Percentiles rank a stretch among this genome's conserved stretches.
Evolutionary conservation across 2,888 invertebrate genomes (phyloP).

Genomic region (Gandaritis pyraliata): DNA sequence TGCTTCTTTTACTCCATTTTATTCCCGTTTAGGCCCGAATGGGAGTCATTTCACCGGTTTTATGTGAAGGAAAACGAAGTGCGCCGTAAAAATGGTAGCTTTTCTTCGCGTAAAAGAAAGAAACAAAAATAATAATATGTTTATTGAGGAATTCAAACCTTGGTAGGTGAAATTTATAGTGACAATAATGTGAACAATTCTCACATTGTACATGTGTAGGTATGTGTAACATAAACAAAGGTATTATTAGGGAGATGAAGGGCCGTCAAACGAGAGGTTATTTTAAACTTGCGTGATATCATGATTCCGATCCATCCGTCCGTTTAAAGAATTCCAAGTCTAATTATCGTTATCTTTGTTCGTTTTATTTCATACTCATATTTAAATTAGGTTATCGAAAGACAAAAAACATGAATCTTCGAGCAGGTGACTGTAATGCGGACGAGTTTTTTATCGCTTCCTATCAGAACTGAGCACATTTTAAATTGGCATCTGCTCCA

Average conservation of each 20-base stretch:
- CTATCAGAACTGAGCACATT: constrained; percentile 39
- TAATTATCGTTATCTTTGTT: constrained; percentile 38
- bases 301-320: constrained; percentile 63
- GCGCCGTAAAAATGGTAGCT: constrained; percentile 22
- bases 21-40: constrained; percentile 28
- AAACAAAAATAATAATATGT: constrained; percentile 23
- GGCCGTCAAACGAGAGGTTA: constrained; percentile 56
- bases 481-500: constrained; percentile 51
- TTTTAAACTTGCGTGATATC: constrained; percentile 66
- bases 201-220: constrained; percentile 49
- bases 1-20: constrained; percentile 28
- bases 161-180: constrained; percentile 44
- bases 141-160: constrained; percentile 37
- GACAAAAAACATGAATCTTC: constrained; percentile 35
- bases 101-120: constrained; percentile 19
- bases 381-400: constrained; percentile 37
- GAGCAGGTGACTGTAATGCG: constrained; percentile 41
- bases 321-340: constrained; percentile 61
- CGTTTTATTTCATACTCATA: constrained; percentile 27
- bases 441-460: constrained; percentile 42
- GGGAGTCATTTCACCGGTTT: constrained; percentile 32
- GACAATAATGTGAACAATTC: constrained; percentile 50
- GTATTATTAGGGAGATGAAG: constrained; percentile 66
- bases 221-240: constrained; percentile 66
- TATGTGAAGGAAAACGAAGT: constrained; percentile 38